These are phyloP conservation scores for Macrocentrus cingulum DNA, from an alignment of 1,140 invertebrate genomes.

Conservation along the genomic window DNA sequence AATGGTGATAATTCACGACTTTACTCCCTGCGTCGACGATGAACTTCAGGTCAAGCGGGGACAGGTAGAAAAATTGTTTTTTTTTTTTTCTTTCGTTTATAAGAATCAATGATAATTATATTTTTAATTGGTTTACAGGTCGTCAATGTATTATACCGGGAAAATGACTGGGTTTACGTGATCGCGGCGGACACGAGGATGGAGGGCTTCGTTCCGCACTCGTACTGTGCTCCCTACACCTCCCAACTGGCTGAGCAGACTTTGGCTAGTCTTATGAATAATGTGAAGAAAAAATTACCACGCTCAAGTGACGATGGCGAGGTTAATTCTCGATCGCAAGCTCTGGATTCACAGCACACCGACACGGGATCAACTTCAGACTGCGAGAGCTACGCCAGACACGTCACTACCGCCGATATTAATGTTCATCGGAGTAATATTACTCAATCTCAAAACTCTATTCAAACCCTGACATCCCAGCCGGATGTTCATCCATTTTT, in stretches of 20 bases:
- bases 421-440: conserved; percentile 57
- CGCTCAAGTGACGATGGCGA: conserved; percentile 58
- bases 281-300: conserved; percentile 84
- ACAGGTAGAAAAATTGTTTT: conserved; percentile 58
- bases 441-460: conserved; percentile 62
- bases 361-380: conserved; percentile 64
- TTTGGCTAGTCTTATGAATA: conserved; percentile 64
- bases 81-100: too few relatives aligned
- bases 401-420: conserved; percentile 58
- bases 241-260: conserved; percentile 75
- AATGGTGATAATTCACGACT: conserved; percentile 94
- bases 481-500: conserved; percentile 82
- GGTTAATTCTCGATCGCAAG: conserved; percentile 46
- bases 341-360: conserved; percentile 55
- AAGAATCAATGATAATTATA: too few relatives aligned
- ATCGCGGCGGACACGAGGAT: conserved; percentile 83
- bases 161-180: conserved; percentile 96
- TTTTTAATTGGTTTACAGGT: conserved; percentile 58
- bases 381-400: conserved; percentile 64
- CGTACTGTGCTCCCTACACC: conserved; percentile 85
- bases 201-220: conserved; percentile 93
- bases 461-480: conserved; percentile 66
- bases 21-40: conserved; percentile 92
- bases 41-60: conserved; percentile 81
- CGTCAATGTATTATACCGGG: conserved; percentile 89